Evolutionary conservation across 2,888 invertebrate genomes (phyloP).

Genomic region (Thysanoteuthis rhombus): DNA sequence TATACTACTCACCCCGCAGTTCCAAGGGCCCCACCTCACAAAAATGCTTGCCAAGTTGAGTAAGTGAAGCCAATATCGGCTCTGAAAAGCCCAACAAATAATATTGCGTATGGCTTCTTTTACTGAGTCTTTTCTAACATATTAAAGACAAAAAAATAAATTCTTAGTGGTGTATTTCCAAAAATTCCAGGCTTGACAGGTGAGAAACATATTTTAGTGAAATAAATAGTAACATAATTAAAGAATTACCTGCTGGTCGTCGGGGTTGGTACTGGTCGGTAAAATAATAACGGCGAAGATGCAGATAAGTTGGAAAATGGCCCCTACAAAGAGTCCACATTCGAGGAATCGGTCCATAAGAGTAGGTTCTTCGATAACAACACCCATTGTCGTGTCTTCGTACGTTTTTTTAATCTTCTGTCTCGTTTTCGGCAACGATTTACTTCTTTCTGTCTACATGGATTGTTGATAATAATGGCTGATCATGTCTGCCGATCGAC

Average conservation of each 20-base stretch:
- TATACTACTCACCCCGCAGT: too few species aligned
- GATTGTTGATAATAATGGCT: not conserved
- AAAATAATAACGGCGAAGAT: slow-evolving; percentile 83
- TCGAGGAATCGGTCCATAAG: slow-evolving; percentile 79
- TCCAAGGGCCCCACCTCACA: too few species aligned
- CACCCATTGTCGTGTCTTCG: slow-evolving; percentile 45
- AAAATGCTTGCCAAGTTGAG: too few species aligned
- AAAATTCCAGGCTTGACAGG: not conserved
- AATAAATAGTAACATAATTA: not conserved
- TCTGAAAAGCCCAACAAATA: too few species aligned
- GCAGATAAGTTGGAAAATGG: slow-evolving; percentile 86
- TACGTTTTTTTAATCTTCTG: not conserved
- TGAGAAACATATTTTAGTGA: too few species aligned
- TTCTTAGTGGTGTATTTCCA: not conserved
- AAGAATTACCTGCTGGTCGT: not conserved
- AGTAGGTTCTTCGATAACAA: slow-evolving; percentile 50
- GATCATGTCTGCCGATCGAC: not conserved
- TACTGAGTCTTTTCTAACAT: too few species aligned
- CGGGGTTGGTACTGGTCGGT: slow-evolving; percentile 73
- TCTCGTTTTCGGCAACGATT: not conserved
- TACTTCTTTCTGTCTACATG: too few species aligned
- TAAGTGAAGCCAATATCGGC: too few species aligned
- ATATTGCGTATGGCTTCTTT: too few species aligned
- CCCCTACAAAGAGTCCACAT: slow-evolving; percentile 85
- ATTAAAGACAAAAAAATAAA: too few species aligned